These are phyloP conservation scores for Chascanopsetta lugubris DNA, from an alignment of 2,113 vertebrate genomes.

Conservation along the genomic window DNA sequence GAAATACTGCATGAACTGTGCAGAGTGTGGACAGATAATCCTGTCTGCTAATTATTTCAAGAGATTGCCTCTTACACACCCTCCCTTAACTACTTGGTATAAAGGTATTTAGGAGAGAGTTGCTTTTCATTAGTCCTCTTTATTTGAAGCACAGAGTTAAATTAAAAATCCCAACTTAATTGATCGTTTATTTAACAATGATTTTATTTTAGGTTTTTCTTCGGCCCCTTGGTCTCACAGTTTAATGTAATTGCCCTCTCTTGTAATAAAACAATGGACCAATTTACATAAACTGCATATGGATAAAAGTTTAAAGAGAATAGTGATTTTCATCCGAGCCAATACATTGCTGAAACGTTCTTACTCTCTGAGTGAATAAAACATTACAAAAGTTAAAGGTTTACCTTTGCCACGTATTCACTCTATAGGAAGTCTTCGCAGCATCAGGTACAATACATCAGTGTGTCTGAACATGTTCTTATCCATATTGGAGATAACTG, in stretches of 20 bases:
- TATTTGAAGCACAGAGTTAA: background rate
- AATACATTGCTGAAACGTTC: background rate
- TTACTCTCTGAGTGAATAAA: slow-evolving; percentile 1
- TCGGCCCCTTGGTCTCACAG: no score
- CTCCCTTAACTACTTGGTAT: background rate
- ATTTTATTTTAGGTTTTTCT: background rate
- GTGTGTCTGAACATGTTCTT: background rate
- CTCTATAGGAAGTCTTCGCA: slow-evolving; percentile 1
- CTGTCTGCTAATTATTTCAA: background rate
- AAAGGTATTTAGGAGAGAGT: background rate
- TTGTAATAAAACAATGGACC: no score
- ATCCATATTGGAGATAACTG: background rate
- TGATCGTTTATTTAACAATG: background rate
- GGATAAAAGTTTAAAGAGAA: background rate
- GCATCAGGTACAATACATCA: background rate
- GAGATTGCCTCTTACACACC: background rate
- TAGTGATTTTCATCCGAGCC: background rate
- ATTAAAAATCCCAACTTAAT: background rate
- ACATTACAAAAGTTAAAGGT: slow-evolving; percentile 5
- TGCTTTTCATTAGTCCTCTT: background rate
- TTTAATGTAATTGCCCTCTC: no score
- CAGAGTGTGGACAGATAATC: background rate
- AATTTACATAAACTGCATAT: no score
- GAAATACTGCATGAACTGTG: no score
- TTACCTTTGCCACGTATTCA: slow-evolving; percentile 6